Percentiles rank a stretch among this genome's conserved stretches.
phyloP scores from a whole-genome alignment of 2,888 invertebrate genomes.

The Leptinotarsa juncta region DNA sequence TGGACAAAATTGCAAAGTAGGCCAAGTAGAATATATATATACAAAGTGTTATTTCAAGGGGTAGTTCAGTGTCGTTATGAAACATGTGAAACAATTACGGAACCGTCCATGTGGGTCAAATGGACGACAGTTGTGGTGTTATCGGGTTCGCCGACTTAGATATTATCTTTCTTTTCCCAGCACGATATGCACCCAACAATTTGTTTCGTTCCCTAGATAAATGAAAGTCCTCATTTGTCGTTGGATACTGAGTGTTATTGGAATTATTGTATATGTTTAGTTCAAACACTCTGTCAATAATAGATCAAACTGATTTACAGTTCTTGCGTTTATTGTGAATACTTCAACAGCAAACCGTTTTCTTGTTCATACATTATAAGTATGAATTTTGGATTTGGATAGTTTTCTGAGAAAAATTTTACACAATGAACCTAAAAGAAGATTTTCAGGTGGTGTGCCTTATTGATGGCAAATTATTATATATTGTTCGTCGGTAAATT shows the following conservation, averaged over 20 bases:
- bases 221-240: conserved; percentile 30
- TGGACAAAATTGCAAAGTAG: neutral
- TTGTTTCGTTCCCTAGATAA: conserved; percentile 46
- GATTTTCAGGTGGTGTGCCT: no score
- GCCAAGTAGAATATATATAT: conserved; percentile 12
- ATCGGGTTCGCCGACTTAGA: conserved; percentile 49
- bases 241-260: neutral
- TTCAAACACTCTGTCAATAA: no score
- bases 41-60: conserved; percentile 29
- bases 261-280: neutral
- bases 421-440: no score
- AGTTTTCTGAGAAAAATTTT: no score
- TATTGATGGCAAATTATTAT: no score
- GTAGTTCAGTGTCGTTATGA: conserved; percentile 46
- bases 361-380: no score
- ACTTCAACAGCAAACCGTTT: no score
- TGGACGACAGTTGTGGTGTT: conserved; percentile 54
- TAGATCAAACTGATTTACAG: no score
- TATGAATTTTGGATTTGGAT: no score
- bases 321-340: no score
- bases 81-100: conserved; percentile 57
- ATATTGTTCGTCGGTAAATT: no score
- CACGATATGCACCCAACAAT: conserved; percentile 50
- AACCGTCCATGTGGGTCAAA: conserved; percentile 52
- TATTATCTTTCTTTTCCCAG: conserved; percentile 55